Conservation (phyloP, 2,888 invertebrate genomes). For the Pollenia angustigena region DNA sequence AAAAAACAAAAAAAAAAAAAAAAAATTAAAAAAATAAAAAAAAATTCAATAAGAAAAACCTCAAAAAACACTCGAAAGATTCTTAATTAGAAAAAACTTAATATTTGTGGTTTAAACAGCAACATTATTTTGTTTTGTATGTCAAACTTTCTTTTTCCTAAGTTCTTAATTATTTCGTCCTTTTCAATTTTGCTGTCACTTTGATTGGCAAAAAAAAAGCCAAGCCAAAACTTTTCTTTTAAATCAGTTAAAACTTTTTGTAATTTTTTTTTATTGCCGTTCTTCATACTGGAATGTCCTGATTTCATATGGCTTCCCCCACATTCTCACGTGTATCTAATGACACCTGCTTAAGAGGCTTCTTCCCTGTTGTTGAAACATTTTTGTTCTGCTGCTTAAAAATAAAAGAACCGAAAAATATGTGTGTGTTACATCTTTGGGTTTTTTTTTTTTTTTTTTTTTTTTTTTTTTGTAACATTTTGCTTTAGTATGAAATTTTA, state of each 20-base stretch:
- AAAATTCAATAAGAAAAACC: neutral
- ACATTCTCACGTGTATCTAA: constrained; percentile 59
- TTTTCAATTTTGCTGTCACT: constrained; percentile 51
- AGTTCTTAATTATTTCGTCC: constrained; percentile 47
- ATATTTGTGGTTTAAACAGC: constrained; percentile 12
- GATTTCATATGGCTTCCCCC: constrained; percentile 53
- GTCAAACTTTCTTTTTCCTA: constrained; percentile 28
- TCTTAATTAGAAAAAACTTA: constrained; percentile 38
- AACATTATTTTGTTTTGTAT: constrained; percentile 3
- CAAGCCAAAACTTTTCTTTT: constrained; percentile 17
- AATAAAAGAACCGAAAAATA: neutral
- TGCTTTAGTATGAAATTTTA: constrained; percentile 21
- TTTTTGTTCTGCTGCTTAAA: neutral
- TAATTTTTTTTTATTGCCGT: neutral
- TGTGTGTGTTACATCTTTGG: constrained; percentile 5
- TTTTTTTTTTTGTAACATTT: constrained; percentile 18
- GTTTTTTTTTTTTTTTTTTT: neutral
- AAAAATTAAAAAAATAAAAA: too few relatives aligned
- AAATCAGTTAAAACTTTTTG: constrained; percentile 46
- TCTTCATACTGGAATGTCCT: constrained; percentile 39
- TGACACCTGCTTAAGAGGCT: constrained; percentile 66
- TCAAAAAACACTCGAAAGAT: neutral
- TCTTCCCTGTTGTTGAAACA: constrained; percentile 46
- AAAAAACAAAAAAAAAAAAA: too few relatives aligned
- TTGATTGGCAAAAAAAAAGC: constrained; percentile 36